Percentiles rank a stretch among this genome's conserved stretches.
phyloP scores from a whole-genome alignment of 2,888 invertebrate genomes.

The Hirtodrosophila cameraria region DNA sequence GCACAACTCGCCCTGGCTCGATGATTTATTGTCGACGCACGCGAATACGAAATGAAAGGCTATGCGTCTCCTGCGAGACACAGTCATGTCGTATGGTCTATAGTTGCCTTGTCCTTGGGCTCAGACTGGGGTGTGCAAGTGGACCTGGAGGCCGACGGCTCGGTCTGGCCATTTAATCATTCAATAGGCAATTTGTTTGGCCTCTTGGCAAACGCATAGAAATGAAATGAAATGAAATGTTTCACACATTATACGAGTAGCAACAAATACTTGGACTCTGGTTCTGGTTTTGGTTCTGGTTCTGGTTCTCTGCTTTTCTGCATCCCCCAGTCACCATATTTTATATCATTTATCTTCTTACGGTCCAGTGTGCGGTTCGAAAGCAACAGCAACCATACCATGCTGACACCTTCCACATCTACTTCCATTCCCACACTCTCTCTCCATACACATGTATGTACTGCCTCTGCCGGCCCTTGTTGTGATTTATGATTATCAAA shows the following conservation, averaged over 20 bases:
- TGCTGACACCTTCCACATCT: not conserved
- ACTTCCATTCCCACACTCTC: not conserved
- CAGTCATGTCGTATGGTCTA: conserved; percentile 5
- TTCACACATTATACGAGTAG: conserved; percentile 59
- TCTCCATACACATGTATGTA: conserved; percentile 18
- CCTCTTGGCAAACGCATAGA: conserved; percentile 31
- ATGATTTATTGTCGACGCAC: conserved; percentile 72
- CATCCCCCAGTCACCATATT: conserved; percentile 58
- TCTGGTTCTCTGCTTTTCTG: not conserved
- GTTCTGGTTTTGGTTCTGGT: not conserved
- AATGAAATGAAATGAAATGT: conserved; percentile 69
- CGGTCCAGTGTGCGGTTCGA: conserved; percentile 64
- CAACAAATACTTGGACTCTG: conserved; percentile 27
- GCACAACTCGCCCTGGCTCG: conserved; percentile 21
- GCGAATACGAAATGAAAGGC: conserved; percentile 66
- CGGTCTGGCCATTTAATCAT: conserved; percentile 65
- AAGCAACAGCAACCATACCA: conserved; percentile 2
- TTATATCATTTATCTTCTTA: conserved; percentile 78
- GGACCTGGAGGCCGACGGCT: not conserved
- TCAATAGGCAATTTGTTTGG: conserved; percentile 79
- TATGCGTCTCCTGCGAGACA: conserved; percentile 29
- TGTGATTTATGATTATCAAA: conserved; percentile 79
- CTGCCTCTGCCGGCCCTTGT: conserved; percentile 18
- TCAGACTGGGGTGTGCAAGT: conserved; percentile 9
- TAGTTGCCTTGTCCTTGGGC: conserved; percentile 21